phyloP scores from a whole-genome alignment of 1,140 invertebrate species.

The Papilio dardanus region DNA sequence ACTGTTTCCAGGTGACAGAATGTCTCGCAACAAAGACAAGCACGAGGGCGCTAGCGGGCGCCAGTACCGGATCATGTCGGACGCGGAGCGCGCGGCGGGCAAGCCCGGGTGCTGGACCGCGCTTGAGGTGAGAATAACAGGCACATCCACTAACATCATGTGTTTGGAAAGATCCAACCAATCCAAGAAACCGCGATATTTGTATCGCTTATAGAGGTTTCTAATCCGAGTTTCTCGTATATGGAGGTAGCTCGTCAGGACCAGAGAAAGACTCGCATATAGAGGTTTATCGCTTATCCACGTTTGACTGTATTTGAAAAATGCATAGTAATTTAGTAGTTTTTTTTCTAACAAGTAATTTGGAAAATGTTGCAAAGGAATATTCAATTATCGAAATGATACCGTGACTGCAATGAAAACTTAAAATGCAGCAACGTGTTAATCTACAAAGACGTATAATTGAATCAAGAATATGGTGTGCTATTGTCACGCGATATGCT shows the following conservation, averaged over 20 bases:
- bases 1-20: conserved; percentile 81
- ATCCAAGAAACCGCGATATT: too few species aligned
- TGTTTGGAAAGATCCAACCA: too few species aligned
- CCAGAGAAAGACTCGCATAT: too few species aligned
- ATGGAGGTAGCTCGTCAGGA: too few species aligned
- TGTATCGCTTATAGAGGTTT: too few species aligned
- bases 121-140: conserved; percentile 84
- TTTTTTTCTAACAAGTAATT: neutral
- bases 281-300: too few species aligned
- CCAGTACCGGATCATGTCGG: conserved; percentile 95
- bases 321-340: too few species aligned
- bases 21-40: conserved; percentile 87
- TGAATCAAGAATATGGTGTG: neutral
- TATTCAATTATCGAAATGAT: neutral
- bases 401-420: neutral
- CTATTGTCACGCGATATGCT: conserved; percentile 9
- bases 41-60: conserved; percentile 90
- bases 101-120: conserved; percentile 95
- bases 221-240: too few species aligned
- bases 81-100: conserved; percentile 94
- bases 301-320: too few species aligned
- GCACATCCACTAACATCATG: neutral
- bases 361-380: neutral
- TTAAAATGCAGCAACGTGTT: neutral
- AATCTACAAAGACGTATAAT: neutral